Evolutionary conservation across 2,888 invertebrate species (phyloP), one percentile per base, ranked within the genome.

Genomic region (Colletes collaris): DNA sequence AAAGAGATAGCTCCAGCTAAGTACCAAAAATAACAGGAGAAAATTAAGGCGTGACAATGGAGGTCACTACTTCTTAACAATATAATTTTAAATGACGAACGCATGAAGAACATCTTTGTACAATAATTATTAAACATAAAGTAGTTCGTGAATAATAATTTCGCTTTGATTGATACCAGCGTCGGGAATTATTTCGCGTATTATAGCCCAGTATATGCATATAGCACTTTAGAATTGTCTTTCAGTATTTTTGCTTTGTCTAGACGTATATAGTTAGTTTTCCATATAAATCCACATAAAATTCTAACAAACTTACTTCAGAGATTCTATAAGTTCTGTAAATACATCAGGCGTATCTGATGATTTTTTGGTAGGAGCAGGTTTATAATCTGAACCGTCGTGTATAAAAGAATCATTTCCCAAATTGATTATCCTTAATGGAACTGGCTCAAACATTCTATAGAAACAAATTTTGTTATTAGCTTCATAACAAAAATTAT

Each of bases 381-480:
- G 89, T 77, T 92, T 93, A 68, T 93, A 93, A 81, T 92, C 92
- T n/a, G 92, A 90, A 8, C 90, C 91, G 63, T 92, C 91, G 0
- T 87, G 89, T 58, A 85, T 84, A 6, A 90, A 86, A 35, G 87
- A 84, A 85, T 91, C 90, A 46, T 89, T 90, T n/a, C 93, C 93
- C 71, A 93, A 85, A 80, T 93, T 93, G 76, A 89, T 92, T 83
- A 93, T 92, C 75, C 87, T 90, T 58, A 93, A 74, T 7, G 91
- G 87, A 67, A 93, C 84, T 27, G 93, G 90, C 82, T 91, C 88
- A 74, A 89, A 91, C 10, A 64, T 56, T 19, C 92, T 92, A 72
- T 13, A 79, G 85, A 79, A 64, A 7, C 60, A 37, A 13, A 63
- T 35, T 27, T 46, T 49, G 49, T 19, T n/a, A 8, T n/a, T n/a